Evolutionary conservation across 2,888 invertebrate species (phyloP).

Genomic region (Synergus gifuensis): DNA sequence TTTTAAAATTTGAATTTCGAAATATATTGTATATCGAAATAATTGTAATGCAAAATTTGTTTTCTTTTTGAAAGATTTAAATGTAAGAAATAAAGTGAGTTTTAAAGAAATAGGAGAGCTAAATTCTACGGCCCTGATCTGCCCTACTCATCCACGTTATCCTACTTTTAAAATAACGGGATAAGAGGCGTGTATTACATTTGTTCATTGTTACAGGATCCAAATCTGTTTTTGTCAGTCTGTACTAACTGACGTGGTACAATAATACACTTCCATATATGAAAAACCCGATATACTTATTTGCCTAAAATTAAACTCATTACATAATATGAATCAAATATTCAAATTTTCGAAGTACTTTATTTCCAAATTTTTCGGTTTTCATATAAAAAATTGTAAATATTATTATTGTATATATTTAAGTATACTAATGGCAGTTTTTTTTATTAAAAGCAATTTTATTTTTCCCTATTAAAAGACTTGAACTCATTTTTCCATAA

Average conservation of each 20-base stretch:
- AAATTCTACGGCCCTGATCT: constrained; percentile 23
- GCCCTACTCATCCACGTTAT: constrained; percentile 48
- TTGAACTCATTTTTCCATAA: background rate
- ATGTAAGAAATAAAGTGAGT: background rate
- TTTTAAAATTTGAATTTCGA: background rate
- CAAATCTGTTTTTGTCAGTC: constrained; percentile 42
- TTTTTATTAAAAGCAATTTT: background rate
- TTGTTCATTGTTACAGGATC: constrained; percentile 40
- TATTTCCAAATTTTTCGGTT: too few species aligned
- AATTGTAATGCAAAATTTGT: too few species aligned
- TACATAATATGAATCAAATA: too few species aligned
- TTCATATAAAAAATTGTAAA: too few species aligned
- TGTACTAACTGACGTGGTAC: constrained; percentile 39
- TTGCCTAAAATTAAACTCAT: too few species aligned
- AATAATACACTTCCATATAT: background rate
- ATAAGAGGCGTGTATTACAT: constrained; percentile 46
- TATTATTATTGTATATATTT: too few species aligned
- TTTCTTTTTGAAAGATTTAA: background rate
- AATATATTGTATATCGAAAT: background rate
- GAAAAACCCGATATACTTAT: background rate
- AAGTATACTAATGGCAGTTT: too few species aligned
- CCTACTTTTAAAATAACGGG: constrained; percentile 59
- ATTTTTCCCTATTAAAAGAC: background rate
- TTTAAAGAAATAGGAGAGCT: too few species aligned
- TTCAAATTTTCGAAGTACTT: too few species aligned